Conservation (phyloP, 2,888 invertebrate species). For the Cosmia trapezina region DNA sequence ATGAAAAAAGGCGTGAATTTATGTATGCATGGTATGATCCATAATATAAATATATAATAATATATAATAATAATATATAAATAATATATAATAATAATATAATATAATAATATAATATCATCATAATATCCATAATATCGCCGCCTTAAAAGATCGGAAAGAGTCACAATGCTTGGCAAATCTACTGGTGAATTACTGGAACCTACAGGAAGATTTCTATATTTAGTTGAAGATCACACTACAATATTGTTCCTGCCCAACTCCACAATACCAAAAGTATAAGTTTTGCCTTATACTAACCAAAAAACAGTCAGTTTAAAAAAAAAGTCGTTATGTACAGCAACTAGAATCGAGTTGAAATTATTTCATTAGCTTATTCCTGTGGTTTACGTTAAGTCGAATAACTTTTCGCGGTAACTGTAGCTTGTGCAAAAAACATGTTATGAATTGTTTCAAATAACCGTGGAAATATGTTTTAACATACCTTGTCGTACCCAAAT, state of each 20-base stretch:
- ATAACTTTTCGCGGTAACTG: constrained; percentile 38
- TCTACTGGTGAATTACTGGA: not conserved
- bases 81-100: too few species aligned
- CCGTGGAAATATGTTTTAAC: constrained; percentile 32
- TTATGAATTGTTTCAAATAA: constrained; percentile 47
- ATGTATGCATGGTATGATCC: not conserved
- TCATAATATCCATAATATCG: not conserved
- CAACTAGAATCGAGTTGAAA: constrained; percentile 28
- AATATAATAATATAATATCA: too few species aligned
- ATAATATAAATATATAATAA: too few species aligned
- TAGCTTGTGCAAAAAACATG: constrained; percentile 37
- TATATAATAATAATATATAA: too few species aligned
- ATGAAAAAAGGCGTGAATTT: not conserved
- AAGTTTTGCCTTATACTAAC: not conserved
- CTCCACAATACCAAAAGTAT: not conserved
- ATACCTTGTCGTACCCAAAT: not conserved
- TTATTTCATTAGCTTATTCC: constrained; percentile 58
- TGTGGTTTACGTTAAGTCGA: constrained; percentile 25
- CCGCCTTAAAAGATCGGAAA: not conserved
- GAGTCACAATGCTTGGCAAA: not conserved
- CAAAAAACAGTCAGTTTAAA: not conserved
- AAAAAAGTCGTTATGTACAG: constrained; percentile 3
- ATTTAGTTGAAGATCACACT: too few species aligned
- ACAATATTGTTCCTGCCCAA: not conserved
- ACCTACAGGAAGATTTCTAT: not conserved